These are phyloP conservation scores for Amphipyra berbera DNA, from an alignment of 2,888 invertebrate species.

Conservation along the genomic window DNA sequence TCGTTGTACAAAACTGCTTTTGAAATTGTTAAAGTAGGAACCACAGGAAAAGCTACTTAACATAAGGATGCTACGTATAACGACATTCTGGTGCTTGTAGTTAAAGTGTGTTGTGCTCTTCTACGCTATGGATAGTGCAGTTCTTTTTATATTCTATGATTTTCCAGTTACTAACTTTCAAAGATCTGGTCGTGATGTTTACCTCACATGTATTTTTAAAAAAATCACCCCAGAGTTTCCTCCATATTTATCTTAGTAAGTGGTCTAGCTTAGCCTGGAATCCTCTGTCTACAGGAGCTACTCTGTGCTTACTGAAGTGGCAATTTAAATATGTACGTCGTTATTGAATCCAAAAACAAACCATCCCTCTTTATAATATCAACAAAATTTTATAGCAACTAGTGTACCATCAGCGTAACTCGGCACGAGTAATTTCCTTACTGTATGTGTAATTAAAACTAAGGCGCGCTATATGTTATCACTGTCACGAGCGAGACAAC, in stretches of 20 bases:
- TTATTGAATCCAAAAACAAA: conserved; percentile 10
- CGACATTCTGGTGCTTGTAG: neutral
- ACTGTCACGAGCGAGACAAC: conserved; percentile 64
- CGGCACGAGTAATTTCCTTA: conserved; percentile 70
- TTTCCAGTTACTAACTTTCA: too few species aligned
- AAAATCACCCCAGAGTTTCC: too few species aligned
- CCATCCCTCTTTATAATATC: conserved; percentile 11
- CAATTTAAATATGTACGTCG: neutral
- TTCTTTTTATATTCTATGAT: too few species aligned
- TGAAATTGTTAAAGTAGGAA: conserved; percentile 21
- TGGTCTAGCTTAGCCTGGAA: too few species aligned
- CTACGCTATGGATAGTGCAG: too few species aligned
- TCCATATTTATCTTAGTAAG: too few species aligned
- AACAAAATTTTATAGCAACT: conserved; percentile 42
- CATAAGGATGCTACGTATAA: neutral
- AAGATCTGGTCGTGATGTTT: too few species aligned
- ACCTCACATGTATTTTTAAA: too few species aligned
- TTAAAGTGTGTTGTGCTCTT: too few species aligned
- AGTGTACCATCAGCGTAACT: conserved; percentile 58
- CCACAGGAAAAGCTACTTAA: conserved; percentile 19
- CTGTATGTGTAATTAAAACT: conserved; percentile 80
- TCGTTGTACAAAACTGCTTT: conserved; percentile 46
- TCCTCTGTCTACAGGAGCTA: too few species aligned
- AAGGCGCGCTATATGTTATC: conserved; percentile 72
- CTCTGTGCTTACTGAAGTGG: neutral